These are phyloP conservation scores for Dicroscelio sp. DNA, from an alignment of 2,888 invertebrate genomes.

Conservation along the genomic window DNA sequence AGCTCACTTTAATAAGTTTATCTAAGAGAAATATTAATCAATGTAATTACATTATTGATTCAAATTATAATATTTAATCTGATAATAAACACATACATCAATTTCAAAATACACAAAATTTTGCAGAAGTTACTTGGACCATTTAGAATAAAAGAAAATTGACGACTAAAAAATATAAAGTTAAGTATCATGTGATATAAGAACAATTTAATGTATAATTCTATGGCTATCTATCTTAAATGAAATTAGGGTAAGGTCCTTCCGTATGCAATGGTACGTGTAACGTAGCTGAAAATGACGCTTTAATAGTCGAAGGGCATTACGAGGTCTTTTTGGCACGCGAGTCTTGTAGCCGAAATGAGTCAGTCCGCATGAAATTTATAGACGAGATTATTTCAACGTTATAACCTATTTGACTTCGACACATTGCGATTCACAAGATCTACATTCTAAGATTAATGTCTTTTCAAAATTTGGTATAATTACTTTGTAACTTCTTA, in stretches of 20 bases:
- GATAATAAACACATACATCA: too few species aligned
- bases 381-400: constrained; percentile 78
- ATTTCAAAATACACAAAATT: too few species aligned
- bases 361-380: constrained; percentile 80
- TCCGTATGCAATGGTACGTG: constrained; percentile 50
- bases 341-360: constrained; percentile 83
- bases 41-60: too few species aligned
- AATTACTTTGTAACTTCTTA: too few species aligned
- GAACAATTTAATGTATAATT: constrained; percentile 16
- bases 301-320: constrained; percentile 83
- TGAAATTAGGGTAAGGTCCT: constrained; percentile 77
- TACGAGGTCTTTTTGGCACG: constrained; percentile 86
- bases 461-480: constrained; percentile 17
- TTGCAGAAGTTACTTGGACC: too few species aligned
- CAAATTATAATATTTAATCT: too few species aligned
- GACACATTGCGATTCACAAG: constrained; percentile 57
- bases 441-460: constrained; percentile 30
- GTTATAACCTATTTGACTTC: constrained; percentile 71
- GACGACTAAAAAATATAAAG: too few species aligned
- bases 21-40: too few species aligned
- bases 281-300: constrained; percentile 77
- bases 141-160: too few species aligned
- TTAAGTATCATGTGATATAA: too few species aligned
- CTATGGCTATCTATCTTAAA: constrained; percentile 49
- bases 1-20: too few species aligned